phyloP scores from a whole-genome alignment of 2,797 vertebrate genomes.

The Pyrocephalus nanus region DNA sequence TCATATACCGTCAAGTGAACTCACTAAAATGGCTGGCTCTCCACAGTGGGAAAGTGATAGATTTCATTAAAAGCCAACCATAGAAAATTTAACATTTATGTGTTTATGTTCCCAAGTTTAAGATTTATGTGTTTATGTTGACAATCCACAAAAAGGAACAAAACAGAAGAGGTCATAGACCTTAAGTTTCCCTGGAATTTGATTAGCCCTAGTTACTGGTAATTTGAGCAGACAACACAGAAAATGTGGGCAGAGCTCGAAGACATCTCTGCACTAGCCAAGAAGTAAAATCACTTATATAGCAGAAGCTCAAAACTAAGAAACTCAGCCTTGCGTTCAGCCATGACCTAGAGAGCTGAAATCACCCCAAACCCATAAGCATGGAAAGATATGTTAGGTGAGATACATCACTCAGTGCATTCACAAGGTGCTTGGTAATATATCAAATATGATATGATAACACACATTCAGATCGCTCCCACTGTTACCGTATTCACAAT shows the following conservation, averaged over 20 bases:
- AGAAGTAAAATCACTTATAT: background rate
- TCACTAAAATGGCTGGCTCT: background rate
- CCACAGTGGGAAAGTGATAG: background rate
- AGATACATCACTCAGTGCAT: background rate
- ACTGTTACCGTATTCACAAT: background rate
- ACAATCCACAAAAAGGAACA: background rate
- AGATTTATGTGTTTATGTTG: background rate
- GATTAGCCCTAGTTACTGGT: background rate
- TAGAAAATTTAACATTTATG: background rate
- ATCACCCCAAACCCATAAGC: background rate
- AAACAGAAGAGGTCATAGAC: background rate
- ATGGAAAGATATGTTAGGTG: background rate
- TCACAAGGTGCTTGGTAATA: background rate
- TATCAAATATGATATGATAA: background rate
- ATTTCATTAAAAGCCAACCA: background rate
- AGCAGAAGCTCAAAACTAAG: background rate
- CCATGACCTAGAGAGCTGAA: background rate
- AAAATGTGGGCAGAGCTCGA: background rate
- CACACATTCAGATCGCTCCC: background rate
- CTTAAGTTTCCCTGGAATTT: background rate
- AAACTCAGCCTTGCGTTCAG: background rate
- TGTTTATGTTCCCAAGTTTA: background rate
- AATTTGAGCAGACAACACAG: background rate
- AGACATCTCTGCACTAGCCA: background rate
- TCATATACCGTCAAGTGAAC: background rate